Base-by-base conservation (phyloP, 2,888 invertebrate genomes). In the Apodemia zela region DNA sequence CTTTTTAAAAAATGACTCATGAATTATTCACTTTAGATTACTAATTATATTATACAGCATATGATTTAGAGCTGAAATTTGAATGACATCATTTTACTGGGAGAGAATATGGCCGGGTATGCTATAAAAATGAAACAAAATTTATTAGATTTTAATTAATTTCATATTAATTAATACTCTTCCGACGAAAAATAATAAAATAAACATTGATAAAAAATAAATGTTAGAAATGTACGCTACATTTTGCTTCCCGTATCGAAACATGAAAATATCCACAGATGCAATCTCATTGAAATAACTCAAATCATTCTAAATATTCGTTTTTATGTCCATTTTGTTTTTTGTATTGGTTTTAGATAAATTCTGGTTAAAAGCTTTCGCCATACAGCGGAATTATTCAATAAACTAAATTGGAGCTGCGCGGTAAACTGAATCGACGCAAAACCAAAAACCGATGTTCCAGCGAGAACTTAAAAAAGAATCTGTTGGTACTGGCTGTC, bases 231-330 rank as follows among this genome's bases (percentile, higher is more conserved):
- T 38, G 11, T 11, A 10, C 11, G 1, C 1, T 38, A 63, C 73
- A 74, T 77, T 78, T 79, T 82, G 80, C 68, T 63, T 66, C 63
- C 62, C 64, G 65, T 17, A 47, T 17, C 51, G 10, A 10, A 51
- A 51, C 18, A 21, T 7, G 4, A 49, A 51, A 51, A 21, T 17
- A 10, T 21, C 21, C 4, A 21, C 18, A 21, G 51, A 18, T 51
- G 4, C 51, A 51, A 51, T 51, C 11, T 51, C 51, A 18, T 51
- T 51, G 51, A 17, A 51, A 51, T 51, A 18, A 51, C 17, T 51
- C 51, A 10, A 51, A 51, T 21, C 51, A 21, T 11, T 38, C 38
- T 38, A 38, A 38, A 18, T 51, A 51, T 51, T 11, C 18, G 18
- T 18, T 51, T 51, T 51, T n/a, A 51, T 51, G 51, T 51, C 51